Evolutionary conservation across 2,797 vertebrate species (phyloP).

Genomic region (Merluccius polli): DNA sequence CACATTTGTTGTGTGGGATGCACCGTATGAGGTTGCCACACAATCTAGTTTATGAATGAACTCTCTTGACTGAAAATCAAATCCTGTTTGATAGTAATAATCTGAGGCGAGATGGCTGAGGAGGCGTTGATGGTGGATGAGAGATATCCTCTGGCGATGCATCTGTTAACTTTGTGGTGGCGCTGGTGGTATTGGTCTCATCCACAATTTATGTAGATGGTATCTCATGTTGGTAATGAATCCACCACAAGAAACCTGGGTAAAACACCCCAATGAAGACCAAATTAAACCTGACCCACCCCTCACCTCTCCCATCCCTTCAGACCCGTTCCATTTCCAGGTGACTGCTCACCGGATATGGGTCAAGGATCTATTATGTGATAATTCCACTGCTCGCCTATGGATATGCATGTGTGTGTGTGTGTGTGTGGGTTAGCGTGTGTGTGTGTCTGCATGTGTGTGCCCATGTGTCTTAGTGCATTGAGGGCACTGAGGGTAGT

Average conservation of each 20-base stretch:
- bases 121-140: background rate
- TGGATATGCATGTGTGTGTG: slow-evolving; percentile 28
- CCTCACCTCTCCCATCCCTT: background rate
- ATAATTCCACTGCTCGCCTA: slow-evolving; percentile 50
- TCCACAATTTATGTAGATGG: background rate
- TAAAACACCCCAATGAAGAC: background rate
- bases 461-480: slow-evolving; percentile 17
- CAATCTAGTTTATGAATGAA: slow-evolving; percentile 55
- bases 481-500: background rate
- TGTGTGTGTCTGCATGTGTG: slow-evolving; percentile 23
- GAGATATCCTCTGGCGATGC: no score
- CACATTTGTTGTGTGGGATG: slow-evolving; percentile 56
- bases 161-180: no score
- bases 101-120: background rate
- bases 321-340: slow-evolving; percentile 23
- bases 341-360: slow-evolving; percentile 32
- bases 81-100: background rate
- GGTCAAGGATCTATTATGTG: slow-evolving; percentile 42
- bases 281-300: no score
- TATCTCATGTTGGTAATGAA: background rate
- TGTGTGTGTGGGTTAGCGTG: slow-evolving; percentile 5
- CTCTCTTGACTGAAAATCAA: slow-evolving; percentile 17
- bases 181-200: background rate
- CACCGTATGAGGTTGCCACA: slow-evolving; percentile 59
- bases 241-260: background rate